Evolutionary conservation across 2,797 vertebrate species (phyloP).

Genomic region (Artibeus jamaicensis): DNA sequence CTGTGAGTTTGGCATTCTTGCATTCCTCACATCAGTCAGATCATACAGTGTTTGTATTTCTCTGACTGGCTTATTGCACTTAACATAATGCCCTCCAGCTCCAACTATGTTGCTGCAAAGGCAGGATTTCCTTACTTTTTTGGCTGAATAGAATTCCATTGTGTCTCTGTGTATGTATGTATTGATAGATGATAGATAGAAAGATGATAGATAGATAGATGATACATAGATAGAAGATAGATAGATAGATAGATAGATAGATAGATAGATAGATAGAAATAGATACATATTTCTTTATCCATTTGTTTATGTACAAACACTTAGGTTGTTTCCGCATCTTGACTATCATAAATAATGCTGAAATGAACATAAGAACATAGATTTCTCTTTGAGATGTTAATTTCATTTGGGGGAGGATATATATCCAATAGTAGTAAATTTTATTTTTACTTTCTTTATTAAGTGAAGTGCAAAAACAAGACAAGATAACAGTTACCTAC

Average conservation of each 20-base stretch:
- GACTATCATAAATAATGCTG: no score
- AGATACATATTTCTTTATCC: no score
- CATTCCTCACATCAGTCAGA: neutral
- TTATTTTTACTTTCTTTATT: neutral
- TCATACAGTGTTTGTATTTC: neutral
- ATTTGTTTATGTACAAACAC: no score
- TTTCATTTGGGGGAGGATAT: neutral
- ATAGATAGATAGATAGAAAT: neutral
- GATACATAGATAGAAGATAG: neutral
- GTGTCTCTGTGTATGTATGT: neutral
- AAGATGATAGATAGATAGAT: neutral
- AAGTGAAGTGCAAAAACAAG: neutral
- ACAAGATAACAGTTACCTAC: neutral
- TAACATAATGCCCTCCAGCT: neutral
- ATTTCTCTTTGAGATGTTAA: neutral
- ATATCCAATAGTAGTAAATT: neutral
- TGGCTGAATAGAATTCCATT: neutral
- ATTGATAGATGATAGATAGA: neutral
- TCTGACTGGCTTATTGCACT: neutral
- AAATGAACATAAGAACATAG: no score
- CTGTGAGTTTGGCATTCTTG: neutral
- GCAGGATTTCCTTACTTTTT: neutral
- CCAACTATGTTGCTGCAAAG: neutral
- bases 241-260: neutral
- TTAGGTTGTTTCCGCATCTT: no score